Base-by-base conservation (phyloP, 2,113 vertebrate genomes). In the Cichladusa arquata region DNA sequence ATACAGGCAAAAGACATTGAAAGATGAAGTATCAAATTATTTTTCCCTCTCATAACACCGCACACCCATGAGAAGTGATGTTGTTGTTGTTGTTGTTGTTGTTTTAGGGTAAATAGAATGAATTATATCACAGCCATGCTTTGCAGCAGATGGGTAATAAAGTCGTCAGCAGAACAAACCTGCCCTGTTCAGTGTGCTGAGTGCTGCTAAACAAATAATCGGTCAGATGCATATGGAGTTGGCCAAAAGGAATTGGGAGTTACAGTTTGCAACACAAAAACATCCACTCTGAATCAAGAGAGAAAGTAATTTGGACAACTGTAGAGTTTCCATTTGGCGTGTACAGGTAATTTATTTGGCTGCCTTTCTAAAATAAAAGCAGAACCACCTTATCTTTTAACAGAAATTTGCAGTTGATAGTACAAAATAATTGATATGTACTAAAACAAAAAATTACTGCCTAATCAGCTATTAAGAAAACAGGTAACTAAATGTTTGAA, bases 31-130 rank as follows among this genome's bases (percentile, higher is more conserved):
- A 50, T 66, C 51, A 60, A 45, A 67, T 92, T 67, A 38, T 47
- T 72, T 36, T 67, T 36, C 25, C 4, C 70, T n/a, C 44, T 53
- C 70, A 50, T 87, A 94, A 80, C 47, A 40, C 8, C 84, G 48
- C 47, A 26, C 87, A 88, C 53, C 57, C 89, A 77, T 82, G 84
- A 96, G 73, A 97, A 87, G 82, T 65, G 83, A 47, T 89, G 94
- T 84, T 83, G 53, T 85, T 76, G 56, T 86, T 53, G 47, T n/a
- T 93, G 70, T 57, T 96, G 67, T 58, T 96, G 69, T 92, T 96
- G 79, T 73, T 96, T 97, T 95, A 97, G 60, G 79, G 86, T 96
- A 97, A 97, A 98, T 96, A 95, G 94, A 96, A 98, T 95, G 94
- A 96, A 94, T 97, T 96, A 96, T 95, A 92, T 92, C 85, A 88